Conservation (phyloP, 2,797 vertebrate genomes). For the Chaenodraco wilsoni region DNA sequence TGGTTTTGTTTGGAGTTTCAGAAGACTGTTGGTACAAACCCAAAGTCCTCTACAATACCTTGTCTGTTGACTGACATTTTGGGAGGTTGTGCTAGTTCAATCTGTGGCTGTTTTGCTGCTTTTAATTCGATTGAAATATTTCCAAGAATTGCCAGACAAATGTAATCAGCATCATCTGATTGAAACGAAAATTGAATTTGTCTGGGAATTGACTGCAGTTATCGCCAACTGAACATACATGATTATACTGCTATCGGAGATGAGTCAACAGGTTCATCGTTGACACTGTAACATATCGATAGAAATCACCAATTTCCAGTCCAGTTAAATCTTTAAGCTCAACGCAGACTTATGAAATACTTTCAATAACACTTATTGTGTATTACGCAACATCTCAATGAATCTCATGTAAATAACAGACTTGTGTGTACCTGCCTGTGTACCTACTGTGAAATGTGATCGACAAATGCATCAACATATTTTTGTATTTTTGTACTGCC, state of each 20-base stretch:
- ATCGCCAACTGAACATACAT: conserved; percentile 29
- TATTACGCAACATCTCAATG: conserved; percentile 41
- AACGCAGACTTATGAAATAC: conserved; percentile 44
- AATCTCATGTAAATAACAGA: conserved; percentile 76
- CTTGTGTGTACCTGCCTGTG: conserved; percentile 68
- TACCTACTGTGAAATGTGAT: conserved; percentile 84
- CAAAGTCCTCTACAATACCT: conserved; percentile 67
- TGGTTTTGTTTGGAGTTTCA: conserved; percentile 64
- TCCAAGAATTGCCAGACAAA: conserved; percentile 45
- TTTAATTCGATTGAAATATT: conserved; percentile 49
- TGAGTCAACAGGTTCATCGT: conserved; percentile 34
- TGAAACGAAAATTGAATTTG: conserved; percentile 60
- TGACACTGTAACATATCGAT: conserved; percentile 1
- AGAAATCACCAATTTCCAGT: neutral
- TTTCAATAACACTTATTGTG: conserved; percentile 25
- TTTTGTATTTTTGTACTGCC: conserved; percentile 87
- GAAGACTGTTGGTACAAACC: conserved; percentile 64
- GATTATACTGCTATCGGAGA: conserved; percentile 31
- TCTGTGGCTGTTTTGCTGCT: conserved; percentile 61
- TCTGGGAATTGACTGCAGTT: conserved; percentile 61
- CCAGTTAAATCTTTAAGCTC: conserved; percentile 28
- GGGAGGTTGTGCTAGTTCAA: conserved; percentile 51
- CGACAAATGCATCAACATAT: conserved; percentile 81
- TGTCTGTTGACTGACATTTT: conserved; percentile 62
- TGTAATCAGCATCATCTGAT: conserved; percentile 48